These are phyloP conservation scores for Colossoma macropomum DNA, from an alignment of 2,113 vertebrate genomes.

Conservation along the genomic window DNA sequence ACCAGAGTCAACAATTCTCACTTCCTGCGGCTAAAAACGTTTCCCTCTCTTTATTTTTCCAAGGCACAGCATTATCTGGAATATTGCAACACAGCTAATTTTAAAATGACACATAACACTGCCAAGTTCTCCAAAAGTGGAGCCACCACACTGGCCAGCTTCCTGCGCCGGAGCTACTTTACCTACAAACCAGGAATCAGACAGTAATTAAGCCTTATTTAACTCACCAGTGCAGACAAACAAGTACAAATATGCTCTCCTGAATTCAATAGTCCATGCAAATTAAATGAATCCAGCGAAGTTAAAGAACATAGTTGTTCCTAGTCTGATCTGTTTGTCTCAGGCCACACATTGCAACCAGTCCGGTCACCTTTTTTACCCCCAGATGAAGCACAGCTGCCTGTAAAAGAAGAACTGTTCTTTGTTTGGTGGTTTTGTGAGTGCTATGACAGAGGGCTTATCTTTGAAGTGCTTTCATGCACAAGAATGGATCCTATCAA, in stretches of 20 bases:
- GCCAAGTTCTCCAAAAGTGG: constrained; percentile 4
- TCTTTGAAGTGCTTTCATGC: constrained; percentile 24
- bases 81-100: constrained; percentile 35
- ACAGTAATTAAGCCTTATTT: neutral
- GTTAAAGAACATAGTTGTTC: neutral
- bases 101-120: constrained; percentile 19
- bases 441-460: neutral
- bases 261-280: neutral
- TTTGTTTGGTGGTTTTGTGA: neutral
- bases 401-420: neutral
- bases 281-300: neutral
- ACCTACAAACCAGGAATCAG: neutral
- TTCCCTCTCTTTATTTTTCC: neutral
- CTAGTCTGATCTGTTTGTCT: neutral
- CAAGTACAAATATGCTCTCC: neutral
- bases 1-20: neutral
- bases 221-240: neutral
- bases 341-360: neutral
- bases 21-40: neutral
- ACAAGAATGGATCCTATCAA: constrained; percentile 11
- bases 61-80: constrained; percentile 12
- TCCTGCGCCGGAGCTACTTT: neutral
- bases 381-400: constrained; percentile 22
- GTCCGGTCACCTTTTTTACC: neutral
- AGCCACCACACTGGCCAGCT: neutral